Percentiles rank a stretch among this genome's conserved stretches.
Evolutionary conservation across 2,113 vertebrate genomes (phyloP).

Genomic region (Amphiprion ocellaris): DNA sequence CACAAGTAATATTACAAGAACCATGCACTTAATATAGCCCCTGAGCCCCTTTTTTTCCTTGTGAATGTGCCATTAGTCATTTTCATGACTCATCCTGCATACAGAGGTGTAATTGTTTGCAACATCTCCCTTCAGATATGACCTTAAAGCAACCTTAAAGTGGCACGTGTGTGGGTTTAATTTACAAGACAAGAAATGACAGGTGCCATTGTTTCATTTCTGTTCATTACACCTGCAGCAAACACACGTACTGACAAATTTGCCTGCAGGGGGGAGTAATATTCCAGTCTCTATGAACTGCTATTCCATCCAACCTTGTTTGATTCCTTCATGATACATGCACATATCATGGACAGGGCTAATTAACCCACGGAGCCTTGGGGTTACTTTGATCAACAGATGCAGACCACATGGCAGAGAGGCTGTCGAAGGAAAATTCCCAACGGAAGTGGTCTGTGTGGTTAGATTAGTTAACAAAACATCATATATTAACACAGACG

Average conservation of each 20-base stretch:
- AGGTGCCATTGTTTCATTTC: not conserved
- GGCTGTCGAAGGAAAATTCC: not conserved
- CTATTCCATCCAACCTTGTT: constrained; percentile 12
- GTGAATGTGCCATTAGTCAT: constrained; percentile 55
- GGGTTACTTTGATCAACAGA: constrained; percentile 6
- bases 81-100: constrained; percentile 51
- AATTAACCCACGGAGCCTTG: constrained; percentile 18
- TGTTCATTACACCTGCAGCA: constrained; percentile 5
- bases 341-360: not conserved
- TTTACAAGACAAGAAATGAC: constrained; percentile 17
- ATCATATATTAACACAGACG: not conserved
- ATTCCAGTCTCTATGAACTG: not conserved
- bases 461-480: constrained; percentile 6
- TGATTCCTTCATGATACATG: constrained; percentile 9
- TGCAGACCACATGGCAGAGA: not conserved
- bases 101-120: constrained; percentile 52
- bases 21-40: constrained; percentile 61
- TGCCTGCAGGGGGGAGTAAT: not conserved
- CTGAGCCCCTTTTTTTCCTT: constrained; percentile 28
- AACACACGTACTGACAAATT: not conserved
- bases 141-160: constrained; percentile 47
- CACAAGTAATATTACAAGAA: constrained; percentile 39
- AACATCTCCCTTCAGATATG: constrained; percentile 26
- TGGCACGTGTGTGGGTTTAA: not conserved
- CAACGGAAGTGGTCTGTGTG: not conserved